Evolutionary conservation across 2,797 vertebrate species (phyloP).

Genomic region (Pangasius sanitwongsei): DNA sequence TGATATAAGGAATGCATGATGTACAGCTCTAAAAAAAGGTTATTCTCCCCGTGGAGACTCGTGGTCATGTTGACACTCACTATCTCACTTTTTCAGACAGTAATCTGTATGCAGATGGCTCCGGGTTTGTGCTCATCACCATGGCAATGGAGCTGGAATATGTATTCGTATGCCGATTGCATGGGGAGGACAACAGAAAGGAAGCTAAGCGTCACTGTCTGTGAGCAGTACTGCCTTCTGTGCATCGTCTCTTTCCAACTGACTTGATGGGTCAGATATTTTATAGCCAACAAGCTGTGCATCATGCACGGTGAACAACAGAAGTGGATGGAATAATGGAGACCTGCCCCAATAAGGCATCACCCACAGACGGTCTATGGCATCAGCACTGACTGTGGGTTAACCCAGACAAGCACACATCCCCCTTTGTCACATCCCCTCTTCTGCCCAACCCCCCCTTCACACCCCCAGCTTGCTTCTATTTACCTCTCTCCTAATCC

Average conservation of each 20-base stretch:
- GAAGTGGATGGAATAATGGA: slow-evolving; percentile 21
- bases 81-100: slow-evolving; percentile 50
- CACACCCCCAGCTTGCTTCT: slow-evolving; percentile 61
- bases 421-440: slow-evolving; percentile 42
- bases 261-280: slow-evolving; percentile 38
- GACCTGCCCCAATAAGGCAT: slow-evolving; percentile 19
- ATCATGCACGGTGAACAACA: slow-evolving; percentile 2
- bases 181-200: slow-evolving; percentile 35
- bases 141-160: slow-evolving; percentile 58
- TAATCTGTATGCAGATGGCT: slow-evolving; percentile 54
- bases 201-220: slow-evolving; percentile 26
- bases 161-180: slow-evolving; percentile 40
- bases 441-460: slow-evolving; percentile 40
- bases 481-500: slow-evolving; percentile 71
- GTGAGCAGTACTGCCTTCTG: slow-evolving; percentile 21
- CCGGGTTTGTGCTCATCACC: slow-evolving; percentile 56
- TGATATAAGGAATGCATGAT: background rate
- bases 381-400: slow-evolving; percentile 43
- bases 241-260: slow-evolving; percentile 20
- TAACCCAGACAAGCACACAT: slow-evolving; percentile 50
- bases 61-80: slow-evolving; percentile 22
- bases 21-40: slow-evolving; percentile 19
- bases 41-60: slow-evolving; percentile 28
- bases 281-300: slow-evolving; percentile 20
- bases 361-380: slow-evolving; percentile 27